Evolutionary conservation across 2,888 invertebrate species (phyloP).

Genomic region (Acronicta leporina): DNA sequence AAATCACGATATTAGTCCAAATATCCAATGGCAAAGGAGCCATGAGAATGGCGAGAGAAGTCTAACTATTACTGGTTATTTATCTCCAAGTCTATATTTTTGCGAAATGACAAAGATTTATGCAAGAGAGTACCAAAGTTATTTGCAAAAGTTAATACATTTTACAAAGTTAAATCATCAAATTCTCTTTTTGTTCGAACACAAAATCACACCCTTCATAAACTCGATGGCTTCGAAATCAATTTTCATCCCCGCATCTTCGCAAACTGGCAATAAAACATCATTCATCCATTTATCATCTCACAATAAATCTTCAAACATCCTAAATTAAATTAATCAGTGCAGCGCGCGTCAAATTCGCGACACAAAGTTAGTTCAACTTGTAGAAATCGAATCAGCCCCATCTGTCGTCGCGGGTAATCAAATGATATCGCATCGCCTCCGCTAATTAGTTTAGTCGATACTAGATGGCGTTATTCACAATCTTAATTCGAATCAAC

Average conservation of each 20-base stretch:
- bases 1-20: no score
- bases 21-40: no score
- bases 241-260: slow-evolving; percentile 49
- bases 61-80: no score
- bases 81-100: no score
- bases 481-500: slow-evolving; percentile 61
- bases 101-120: no score
- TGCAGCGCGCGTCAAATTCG: slow-evolving; percentile 67
- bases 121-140: no score
- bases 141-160: not conserved
- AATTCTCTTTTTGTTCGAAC: not conserved
- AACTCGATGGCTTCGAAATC: slow-evolving; percentile 33
- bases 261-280: slow-evolving; percentile 63
- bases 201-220: slow-evolving; percentile 17
- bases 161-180: not conserved
- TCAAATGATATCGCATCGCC: slow-evolving; percentile 83
- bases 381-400: slow-evolving; percentile 78
- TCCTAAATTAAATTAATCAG: slow-evolving; percentile 82
- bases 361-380: slow-evolving; percentile 75
- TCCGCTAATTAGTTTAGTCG: slow-evolving; percentile 80
- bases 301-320: slow-evolving; percentile 80
- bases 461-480: slow-evolving; percentile 68
- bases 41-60: no score
- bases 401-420: slow-evolving; percentile 79
- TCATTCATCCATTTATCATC: slow-evolving; percentile 72